Evolutionary conservation across 2,888 invertebrate species (phyloP), one percentile per base, ranked within the genome.

Genomic region (Epirrhoe tristata): DNA sequence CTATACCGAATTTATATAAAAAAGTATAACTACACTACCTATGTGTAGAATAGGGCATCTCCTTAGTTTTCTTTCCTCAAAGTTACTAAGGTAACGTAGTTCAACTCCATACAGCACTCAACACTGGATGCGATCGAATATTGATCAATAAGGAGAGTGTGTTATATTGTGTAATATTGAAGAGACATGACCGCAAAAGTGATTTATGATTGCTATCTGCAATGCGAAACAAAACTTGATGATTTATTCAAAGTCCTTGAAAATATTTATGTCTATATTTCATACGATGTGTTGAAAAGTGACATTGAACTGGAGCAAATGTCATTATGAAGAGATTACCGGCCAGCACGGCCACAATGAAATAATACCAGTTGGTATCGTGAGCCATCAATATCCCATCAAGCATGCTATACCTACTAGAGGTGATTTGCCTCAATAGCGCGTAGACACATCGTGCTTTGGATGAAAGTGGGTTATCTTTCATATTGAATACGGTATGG

Each of bases 391-490:
- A 76, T 74, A 70, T 73, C 76, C 72, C 72, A 74, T 72, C 79
- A 79, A 80, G 72, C 60, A 81, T 68, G 74, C 71, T 74, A 52
- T 65, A 66, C 65, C 64, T 75, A 72, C 69, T 71, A 76, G 51
- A 74, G 72, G 76, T 74, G 74, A 81, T 81, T 80, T 79, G 74
- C 80, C 73, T 79, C 76, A 75, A 82, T 78, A 71, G 71, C 69
- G 73, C 61, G 64, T 74, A 74, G 59, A 74, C 69, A 74, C 74
- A 65, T 77, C 76, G 74, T 78, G 69, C 72, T 54, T 62, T 62
- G 63, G 72, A 77, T 60, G 80, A 81, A 84, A 84, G 83, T 82
- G 76, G 83, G 82, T 74, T 81, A 79, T 75, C 72, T 73, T 69
- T 70, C 62, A 68, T 62, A 71, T 69, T 68, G 70, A 72, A 71